These are phyloP conservation scores for Zaprionus africanus DNA, from an alignment of 1,140 invertebrate species.

Conservation along the genomic window DNA sequence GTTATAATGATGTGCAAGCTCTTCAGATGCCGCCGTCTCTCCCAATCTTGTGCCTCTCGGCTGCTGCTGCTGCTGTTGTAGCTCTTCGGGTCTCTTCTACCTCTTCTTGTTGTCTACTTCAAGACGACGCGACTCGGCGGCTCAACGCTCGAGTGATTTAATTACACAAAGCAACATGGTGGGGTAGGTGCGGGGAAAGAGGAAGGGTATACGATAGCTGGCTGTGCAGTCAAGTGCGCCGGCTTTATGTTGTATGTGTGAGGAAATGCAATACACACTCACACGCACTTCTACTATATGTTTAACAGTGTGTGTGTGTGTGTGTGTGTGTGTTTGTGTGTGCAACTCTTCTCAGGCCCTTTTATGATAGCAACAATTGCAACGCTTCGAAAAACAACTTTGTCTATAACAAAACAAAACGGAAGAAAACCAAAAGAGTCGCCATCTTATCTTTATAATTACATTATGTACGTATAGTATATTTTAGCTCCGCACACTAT, in stretches of 20 bases:
- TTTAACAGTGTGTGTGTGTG: conserved; percentile 40
- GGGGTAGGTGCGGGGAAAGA: conserved; percentile 25
- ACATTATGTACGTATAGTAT: conserved; percentile 17
- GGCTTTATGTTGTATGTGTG: conserved; percentile 24
- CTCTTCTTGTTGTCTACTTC: conserved; percentile 18
- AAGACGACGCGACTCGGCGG: conserved; percentile 30
- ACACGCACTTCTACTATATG: conserved; percentile 18
- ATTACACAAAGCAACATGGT: conserved; percentile 65
- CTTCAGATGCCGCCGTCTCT: conserved; percentile 40
- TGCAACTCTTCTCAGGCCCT: conserved; percentile 56
- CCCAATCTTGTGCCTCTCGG: background rate
- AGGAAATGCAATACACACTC: conserved; percentile 66
- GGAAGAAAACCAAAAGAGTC: conserved; percentile 59
- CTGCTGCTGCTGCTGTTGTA: no score
- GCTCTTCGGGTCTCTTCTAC: conserved; percentile 21
- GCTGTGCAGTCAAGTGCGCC: conserved; percentile 74
- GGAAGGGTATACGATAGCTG: conserved; percentile 4
- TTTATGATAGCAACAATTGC: conserved; percentile 64
- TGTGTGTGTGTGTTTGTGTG: conserved; percentile 47
- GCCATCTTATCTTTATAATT: conserved; percentile 47
- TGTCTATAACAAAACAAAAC: conserved; percentile 62
- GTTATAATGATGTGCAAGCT: conserved; percentile 71
- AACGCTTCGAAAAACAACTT: conserved; percentile 76
- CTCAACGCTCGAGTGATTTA: conserved; percentile 79
- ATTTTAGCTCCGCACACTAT: background rate